These are phyloP conservation scores for Sipunculus nudus DNA, from an alignment of 2,888 invertebrate species.

Conservation along the genomic window DNA sequence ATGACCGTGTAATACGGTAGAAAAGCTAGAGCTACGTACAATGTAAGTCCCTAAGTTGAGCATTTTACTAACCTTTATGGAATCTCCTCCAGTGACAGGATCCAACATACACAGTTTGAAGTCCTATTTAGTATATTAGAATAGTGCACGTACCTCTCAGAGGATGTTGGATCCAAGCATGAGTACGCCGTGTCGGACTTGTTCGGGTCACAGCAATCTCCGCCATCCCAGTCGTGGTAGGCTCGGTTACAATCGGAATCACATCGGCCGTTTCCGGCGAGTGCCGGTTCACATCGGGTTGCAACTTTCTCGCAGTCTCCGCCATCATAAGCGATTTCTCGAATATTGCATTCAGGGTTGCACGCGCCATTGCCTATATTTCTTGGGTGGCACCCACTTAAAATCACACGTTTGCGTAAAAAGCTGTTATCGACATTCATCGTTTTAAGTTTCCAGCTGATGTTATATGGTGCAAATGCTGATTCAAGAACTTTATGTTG, in stretches of 20 bases:
- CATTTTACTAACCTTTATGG: too few relatives aligned
- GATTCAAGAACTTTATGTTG: slow-evolving; percentile 48
- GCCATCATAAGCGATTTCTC: slow-evolving; percentile 57
- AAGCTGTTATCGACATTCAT: slow-evolving; percentile 39
- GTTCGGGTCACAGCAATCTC: slow-evolving; percentile 54
- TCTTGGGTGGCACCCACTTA: slow-evolving; percentile 52
- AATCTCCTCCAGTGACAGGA: too few relatives aligned
- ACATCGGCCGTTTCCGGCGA: slow-evolving; percentile 52
- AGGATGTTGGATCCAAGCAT: slow-evolving; percentile 54
- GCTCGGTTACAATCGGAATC: slow-evolving; percentile 54
- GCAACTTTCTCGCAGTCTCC: slow-evolving; percentile 60
- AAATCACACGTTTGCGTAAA: slow-evolving; percentile 43
- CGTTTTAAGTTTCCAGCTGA: slow-evolving; percentile 45
- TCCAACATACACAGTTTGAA: too few relatives aligned
- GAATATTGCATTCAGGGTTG: slow-evolving; percentile 51
- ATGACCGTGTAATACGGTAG: neutral
- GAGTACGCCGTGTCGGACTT: slow-evolving; percentile 32
- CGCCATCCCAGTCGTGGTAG: slow-evolving; percentile 55
- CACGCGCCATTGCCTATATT: slow-evolving; percentile 55
- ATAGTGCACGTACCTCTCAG: slow-evolving; percentile 52
- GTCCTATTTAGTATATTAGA: too few relatives aligned
- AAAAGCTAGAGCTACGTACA: too few relatives aligned
- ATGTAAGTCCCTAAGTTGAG: too few relatives aligned
- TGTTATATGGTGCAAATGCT: slow-evolving; percentile 57
- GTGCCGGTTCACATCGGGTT: slow-evolving; percentile 33